Evolutionary conservation across 30 jellyfish, hydroid and myxozoan species (phyloP), one percentile per base, ranked within the genome.

Genomic region (Catostylus mosaicus): DNA sequence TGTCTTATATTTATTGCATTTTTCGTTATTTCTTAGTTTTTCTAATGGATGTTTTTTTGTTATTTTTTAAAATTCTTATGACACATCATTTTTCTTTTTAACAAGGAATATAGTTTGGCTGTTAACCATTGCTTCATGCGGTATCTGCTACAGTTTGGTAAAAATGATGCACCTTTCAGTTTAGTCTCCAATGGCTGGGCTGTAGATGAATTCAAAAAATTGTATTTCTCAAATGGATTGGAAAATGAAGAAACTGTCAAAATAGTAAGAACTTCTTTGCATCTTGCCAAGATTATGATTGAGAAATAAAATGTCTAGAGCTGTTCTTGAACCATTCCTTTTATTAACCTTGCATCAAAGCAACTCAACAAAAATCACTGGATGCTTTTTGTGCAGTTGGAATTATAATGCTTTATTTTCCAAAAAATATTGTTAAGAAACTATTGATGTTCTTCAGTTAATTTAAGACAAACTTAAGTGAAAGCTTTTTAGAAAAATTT

Each of bases 101-200:
- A n/a, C 12, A 43, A 79, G 92, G 92, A 82, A 22, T 66, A 51
- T 30, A 31, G 62, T 20, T 40, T 82, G 26, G 85, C 92, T 7
- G 85, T 56, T 33, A 82, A 47, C 61, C 78, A 82, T 36, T 82
- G 92, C 80, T 82, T 67, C 74, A 33, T 82, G 80, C 68, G 85
- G 34, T 82, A 50, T 59, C 37, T 82, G 5, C 20, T 24, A 30
- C 68, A 57, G 52, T 82, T 68, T 68, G 86, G 86, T 9, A 16
- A 2, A 22, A 27, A 14, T 43, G 86, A 82, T 23, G 73, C 92
- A 26, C 92, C 92, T 38, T 56, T 67, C 57, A 51, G 59, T 31
- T 19, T 48, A 24, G 85, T 60, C 26, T 3, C 66, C 29, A 16
- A 54, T 26, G 92, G 82, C 19, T 20, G 37, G 56, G 12, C 78